Percentiles rank a stretch among this genome's conserved stretches.
phyloP scores from a whole-genome alignment of 2,888 invertebrate species.

The Gastracanthus pulcherrimus region DNA sequence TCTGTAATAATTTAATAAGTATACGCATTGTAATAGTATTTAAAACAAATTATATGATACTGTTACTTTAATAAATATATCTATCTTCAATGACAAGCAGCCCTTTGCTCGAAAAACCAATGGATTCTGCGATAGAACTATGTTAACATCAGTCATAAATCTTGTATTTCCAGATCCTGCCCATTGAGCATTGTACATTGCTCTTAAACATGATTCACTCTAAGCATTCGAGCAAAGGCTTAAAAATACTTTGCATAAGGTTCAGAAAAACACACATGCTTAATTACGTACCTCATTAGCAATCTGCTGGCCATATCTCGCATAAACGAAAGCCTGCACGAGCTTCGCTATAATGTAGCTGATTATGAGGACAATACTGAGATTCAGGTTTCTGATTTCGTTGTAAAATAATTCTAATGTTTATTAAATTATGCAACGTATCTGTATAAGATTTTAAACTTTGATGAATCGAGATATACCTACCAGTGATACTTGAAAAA shows the following conservation, averaged over 20 bases:
- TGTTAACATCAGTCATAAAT: conserved; percentile 1
- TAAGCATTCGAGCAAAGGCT: too few species aligned
- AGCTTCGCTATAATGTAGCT: neutral
- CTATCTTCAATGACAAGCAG: neutral
- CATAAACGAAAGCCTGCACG: neutral
- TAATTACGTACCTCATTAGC: neutral
- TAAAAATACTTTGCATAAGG: too few species aligned
- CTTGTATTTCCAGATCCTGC: neutral
- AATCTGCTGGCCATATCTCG: neutral
- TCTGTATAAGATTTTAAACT: too few species aligned
- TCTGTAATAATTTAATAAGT: too few species aligned
- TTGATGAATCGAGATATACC: neutral
- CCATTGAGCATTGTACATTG: conserved; percentile 2
- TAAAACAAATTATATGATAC: too few species aligned
- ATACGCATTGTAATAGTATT: too few species aligned
- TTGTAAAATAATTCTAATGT: neutral
- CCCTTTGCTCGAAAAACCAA: neutral
- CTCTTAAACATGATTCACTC: neutral
- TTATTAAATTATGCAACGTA: neutral
- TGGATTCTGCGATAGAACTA: conserved; percentile 6
- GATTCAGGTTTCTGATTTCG: neutral
- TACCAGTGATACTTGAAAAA: neutral
- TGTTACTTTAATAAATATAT: neutral
- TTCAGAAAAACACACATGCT: neutral
- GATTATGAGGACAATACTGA: neutral